Evolutionary conservation across 1,140 invertebrate genomes (phyloP).

Genomic region (Aphidius ervi): DNA sequence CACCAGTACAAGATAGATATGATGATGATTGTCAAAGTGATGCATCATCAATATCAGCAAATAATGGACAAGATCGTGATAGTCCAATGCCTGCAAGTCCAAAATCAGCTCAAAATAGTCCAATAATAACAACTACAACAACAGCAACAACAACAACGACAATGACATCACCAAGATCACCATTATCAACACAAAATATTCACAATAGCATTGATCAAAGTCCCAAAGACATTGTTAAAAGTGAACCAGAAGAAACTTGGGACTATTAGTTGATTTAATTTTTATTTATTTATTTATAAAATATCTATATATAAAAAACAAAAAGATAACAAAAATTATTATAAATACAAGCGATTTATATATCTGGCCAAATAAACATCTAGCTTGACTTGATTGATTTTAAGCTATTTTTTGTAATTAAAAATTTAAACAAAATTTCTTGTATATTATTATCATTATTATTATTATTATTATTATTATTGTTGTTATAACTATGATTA

Average conservation of each 20-base stretch:
- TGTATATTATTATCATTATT: too few species aligned
- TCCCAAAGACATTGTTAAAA: slow-evolving; percentile 47
- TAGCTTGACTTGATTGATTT: too few species aligned
- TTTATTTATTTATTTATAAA: slow-evolving; percentile 6
- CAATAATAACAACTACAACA: slow-evolving; percentile 39
- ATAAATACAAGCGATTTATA: too few species aligned
- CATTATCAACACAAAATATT: slow-evolving; percentile 37
- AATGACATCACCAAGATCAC: slow-evolving; percentile 38
- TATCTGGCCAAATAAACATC: too few species aligned
- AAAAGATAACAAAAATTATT: not conserved
- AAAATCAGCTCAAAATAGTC: slow-evolving; percentile 46
- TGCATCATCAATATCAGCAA: slow-evolving; percentile 51
- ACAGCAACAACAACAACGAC: slow-evolving; percentile 31
- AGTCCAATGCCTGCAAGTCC: slow-evolving; percentile 43
- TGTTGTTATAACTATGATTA: too few species aligned
- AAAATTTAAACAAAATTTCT: too few species aligned
- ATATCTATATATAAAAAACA: not conserved
- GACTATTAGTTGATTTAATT: slow-evolving; percentile 37
- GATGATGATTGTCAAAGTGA: slow-evolving; percentile 59
- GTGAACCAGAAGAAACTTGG: slow-evolving; percentile 50
- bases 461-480: too few species aligned
- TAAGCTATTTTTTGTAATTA: too few species aligned
- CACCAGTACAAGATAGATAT: slow-evolving; percentile 60
- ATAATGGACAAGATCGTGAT: slow-evolving; percentile 46
- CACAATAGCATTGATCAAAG: slow-evolving; percentile 36